These are phyloP conservation scores for Oligia strigilis DNA, from an alignment of 2,888 invertebrate species.

Conservation along the genomic window DNA sequence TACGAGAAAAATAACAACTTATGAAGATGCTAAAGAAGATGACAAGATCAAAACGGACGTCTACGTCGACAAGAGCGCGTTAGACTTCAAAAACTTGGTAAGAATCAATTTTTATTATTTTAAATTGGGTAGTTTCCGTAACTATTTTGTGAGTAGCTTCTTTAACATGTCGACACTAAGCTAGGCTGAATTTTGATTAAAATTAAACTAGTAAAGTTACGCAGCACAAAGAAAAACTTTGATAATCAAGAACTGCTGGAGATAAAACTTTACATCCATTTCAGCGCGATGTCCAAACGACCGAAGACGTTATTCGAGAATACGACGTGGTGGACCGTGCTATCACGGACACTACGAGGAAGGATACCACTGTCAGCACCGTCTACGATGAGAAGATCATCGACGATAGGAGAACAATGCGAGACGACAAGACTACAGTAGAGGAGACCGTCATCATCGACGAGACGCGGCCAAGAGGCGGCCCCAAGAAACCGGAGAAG, in stretches of 20 bases:
- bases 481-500: slow-evolving; percentile 87
- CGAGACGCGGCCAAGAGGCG: slow-evolving; percentile 84
- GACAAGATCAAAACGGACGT: slow-evolving; percentile 88
- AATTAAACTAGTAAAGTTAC: not conserved
- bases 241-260: slow-evolving; percentile 13
- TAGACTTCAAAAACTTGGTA: slow-evolving; percentile 90
- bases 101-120: slow-evolving; percentile 63
- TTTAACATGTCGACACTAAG: not conserved
- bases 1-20: slow-evolving; percentile 87
- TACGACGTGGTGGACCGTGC: slow-evolving; percentile 89
- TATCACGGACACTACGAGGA: slow-evolving; percentile 86
- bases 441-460: slow-evolving; percentile 83
- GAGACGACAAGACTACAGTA: slow-evolving; percentile 84
- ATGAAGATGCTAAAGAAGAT: slow-evolving; percentile 89
- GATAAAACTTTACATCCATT: slow-evolving; percentile 65
- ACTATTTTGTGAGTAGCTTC: not conserved
- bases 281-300: slow-evolving; percentile 89
- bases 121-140: not conserved
- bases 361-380: slow-evolving; percentile 85
- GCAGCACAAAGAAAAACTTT: slow-evolving; percentile 17
- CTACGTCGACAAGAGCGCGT: slow-evolving; percentile 88
- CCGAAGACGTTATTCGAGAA: slow-evolving; percentile 86
- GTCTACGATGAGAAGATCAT: slow-evolving; percentile 87
- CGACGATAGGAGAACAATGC: slow-evolving; percentile 86
- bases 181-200: not conserved